Conservation (phyloP, 2,113 vertebrate species). For the Tiliqua scincoides region DNA sequence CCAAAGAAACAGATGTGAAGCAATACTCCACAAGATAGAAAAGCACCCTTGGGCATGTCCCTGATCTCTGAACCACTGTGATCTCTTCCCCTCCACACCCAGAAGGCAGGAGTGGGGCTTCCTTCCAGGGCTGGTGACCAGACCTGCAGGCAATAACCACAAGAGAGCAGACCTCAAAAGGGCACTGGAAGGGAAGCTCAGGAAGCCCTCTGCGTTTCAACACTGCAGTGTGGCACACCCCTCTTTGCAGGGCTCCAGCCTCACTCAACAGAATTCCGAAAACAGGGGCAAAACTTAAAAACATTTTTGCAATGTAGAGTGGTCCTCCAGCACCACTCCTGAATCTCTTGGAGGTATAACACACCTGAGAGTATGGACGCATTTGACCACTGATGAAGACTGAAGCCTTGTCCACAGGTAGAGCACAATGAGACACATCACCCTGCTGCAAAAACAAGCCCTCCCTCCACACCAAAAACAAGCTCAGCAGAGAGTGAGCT, state of each 20-base stretch:
- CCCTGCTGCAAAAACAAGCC: background rate
- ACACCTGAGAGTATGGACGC: background rate
- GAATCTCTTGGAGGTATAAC: background rate
- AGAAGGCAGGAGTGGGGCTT: background rate
- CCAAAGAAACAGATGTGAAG: background rate
- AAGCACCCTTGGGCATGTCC: background rate
- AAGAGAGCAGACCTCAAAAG: too few species aligned
- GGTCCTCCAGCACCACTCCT: background rate
- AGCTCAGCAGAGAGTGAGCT: background rate
- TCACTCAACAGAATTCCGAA: background rate
- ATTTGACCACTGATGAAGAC: background rate
- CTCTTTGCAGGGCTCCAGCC: background rate
- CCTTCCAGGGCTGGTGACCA: too few species aligned
- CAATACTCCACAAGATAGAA: background rate
- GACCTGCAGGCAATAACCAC: too few species aligned
- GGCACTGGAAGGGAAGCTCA: background rate
- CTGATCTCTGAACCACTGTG: background rate
- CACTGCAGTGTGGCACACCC: too few species aligned
- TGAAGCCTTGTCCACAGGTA: background rate
- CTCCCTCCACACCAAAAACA: background rate
- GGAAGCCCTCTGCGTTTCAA: background rate
- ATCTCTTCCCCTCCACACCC: background rate
- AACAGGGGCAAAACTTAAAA: background rate
- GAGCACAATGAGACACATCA: too few species aligned
- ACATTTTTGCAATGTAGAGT: background rate